These are phyloP conservation scores for Prochilodus magdalenae DNA, from an alignment of 2,113 vertebrate genomes.

Conservation along the genomic window DNA sequence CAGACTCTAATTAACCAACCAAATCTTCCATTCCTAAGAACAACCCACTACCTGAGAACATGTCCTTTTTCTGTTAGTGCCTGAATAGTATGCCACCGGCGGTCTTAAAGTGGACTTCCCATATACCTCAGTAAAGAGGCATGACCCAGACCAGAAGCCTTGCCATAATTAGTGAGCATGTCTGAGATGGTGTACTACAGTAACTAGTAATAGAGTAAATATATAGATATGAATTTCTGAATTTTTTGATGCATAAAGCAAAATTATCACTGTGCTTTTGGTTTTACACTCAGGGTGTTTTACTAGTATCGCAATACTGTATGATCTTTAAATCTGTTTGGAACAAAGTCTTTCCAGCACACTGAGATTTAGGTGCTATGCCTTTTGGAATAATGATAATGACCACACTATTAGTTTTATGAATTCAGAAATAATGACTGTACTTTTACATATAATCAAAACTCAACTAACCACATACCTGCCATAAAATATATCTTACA, in stretches of 20 bases:
- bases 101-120: neutral
- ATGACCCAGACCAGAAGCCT: neutral
- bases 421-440: too few species aligned
- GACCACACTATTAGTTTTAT: too few species aligned
- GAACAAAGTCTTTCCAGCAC: neutral
- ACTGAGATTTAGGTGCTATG: neutral
- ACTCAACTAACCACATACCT: too few species aligned
- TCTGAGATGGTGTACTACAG: neutral
- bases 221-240: neutral
- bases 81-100: neutral
- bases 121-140: slow-evolving; percentile 28
- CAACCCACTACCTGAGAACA: neutral
- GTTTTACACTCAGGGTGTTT: neutral
- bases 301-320: neutral
- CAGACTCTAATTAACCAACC: neutral
- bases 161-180: neutral
- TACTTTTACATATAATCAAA: too few species aligned
- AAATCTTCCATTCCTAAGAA: slow-evolving; percentile 8
- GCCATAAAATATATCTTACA: too few species aligned
- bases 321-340: too few species aligned
- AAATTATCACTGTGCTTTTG: neutral
- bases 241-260: neutral
- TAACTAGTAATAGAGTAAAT: neutral
- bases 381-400: neutral
- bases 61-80: slow-evolving; percentile 11